Percentiles rank a stretch among this genome's conserved stretches.
These are phyloP conservation scores for Pachydiplax longipennis DNA, from an alignment of 2,888 invertebrate species.

Conservation along the genomic window DNA sequence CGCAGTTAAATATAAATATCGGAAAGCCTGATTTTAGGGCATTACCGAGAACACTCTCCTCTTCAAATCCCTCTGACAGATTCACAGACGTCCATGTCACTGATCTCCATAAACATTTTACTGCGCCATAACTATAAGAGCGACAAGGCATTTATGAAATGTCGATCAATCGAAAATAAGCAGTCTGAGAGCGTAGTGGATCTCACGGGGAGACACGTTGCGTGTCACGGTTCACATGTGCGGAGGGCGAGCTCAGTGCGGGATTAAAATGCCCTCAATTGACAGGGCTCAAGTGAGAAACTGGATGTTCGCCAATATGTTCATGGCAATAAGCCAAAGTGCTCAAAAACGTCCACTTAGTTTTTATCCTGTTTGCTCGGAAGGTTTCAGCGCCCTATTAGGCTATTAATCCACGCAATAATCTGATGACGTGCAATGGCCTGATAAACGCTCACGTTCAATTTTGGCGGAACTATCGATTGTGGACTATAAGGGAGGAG, in stretches of 20 bases:
- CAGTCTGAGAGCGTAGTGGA: too few relatives aligned
- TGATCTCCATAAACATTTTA: too few relatives aligned
- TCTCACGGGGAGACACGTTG: background rate
- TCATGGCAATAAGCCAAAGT: background rate
- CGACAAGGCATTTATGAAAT: too few relatives aligned
- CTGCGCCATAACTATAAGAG: too few relatives aligned
- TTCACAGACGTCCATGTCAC: too few relatives aligned
- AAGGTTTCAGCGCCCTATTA: background rate
- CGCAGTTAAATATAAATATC: too few relatives aligned
- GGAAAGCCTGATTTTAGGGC: too few relatives aligned
- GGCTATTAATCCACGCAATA: background rate
- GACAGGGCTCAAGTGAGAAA: conserved; percentile 37
- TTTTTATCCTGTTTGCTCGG: background rate
- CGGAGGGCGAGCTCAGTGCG: background rate
- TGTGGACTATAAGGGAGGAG: too few relatives aligned
- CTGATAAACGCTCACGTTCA: background rate
- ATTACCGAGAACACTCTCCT: too few relatives aligned
- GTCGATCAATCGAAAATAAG: too few relatives aligned
- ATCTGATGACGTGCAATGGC: background rate
- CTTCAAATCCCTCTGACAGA: too few relatives aligned
- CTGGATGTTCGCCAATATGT: conserved; percentile 35
- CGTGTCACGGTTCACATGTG: background rate
- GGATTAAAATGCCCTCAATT: conserved; percentile 40
- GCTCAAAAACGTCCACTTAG: background rate
- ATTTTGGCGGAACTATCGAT: too few relatives aligned